phyloP scores from a whole-genome alignment of 2,113 vertebrate genomes.

The Globicephala melas region DNA sequence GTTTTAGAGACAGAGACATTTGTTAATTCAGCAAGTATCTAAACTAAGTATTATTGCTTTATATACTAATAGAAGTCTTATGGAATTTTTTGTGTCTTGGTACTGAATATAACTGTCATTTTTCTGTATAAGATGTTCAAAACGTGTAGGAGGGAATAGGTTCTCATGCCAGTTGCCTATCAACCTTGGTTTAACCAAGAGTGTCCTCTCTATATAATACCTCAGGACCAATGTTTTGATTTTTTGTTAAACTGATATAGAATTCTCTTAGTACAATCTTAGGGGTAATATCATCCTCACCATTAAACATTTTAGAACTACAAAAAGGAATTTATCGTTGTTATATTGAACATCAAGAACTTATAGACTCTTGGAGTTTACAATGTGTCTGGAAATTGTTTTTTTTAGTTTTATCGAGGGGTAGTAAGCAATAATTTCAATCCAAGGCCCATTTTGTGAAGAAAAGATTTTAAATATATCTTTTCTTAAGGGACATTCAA shows the following conservation, averaged over 20 bases:
- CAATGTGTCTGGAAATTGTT: neutral
- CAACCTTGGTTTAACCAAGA: neutral
- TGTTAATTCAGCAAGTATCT: neutral
- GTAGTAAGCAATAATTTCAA: neutral
- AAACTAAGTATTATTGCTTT: neutral
- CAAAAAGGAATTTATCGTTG: neutral
- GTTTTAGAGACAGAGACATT: neutral
- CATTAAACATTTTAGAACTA: neutral
- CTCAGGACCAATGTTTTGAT: neutral
- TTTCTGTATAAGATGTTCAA: neutral
- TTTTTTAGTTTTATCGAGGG: neutral
- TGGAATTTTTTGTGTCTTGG: neutral
- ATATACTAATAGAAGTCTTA: neutral
- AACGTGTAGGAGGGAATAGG: neutral
- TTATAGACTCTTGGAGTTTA: neutral
- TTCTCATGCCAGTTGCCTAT: neutral
- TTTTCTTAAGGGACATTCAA: neutral
- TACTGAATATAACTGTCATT: neutral
- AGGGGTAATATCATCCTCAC: neutral
- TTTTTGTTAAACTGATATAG: neutral
- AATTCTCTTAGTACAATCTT: neutral
- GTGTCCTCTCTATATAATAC: neutral
- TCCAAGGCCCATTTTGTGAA: neutral
- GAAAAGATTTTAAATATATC: neutral
- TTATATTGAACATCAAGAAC: neutral